A percentile compares a stretch with the other conserved stretches of the same genome.
These are phyloP conservation scores for Polypterus senegalus DNA, from an alignment of 2,113 vertebrate species.

Conservation along the genomic window DNA sequence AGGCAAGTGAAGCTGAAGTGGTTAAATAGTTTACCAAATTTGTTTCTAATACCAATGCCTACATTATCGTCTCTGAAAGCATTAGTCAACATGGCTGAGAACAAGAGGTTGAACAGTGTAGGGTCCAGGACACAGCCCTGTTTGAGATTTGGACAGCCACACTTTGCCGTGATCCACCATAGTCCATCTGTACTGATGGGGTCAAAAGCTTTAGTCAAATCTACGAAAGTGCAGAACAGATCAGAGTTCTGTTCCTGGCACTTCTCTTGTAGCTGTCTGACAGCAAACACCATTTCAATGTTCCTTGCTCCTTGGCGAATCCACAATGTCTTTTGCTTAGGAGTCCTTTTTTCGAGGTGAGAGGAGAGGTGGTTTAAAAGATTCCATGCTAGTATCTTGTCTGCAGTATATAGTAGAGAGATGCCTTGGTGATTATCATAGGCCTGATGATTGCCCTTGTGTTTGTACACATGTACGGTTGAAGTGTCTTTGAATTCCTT, in stretches of 20 bases:
- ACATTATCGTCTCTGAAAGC: not conserved
- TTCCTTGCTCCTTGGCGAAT: not conserved
- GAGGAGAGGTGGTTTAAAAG: not conserved
- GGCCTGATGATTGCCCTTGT: constrained; percentile 8
- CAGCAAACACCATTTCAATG: not conserved
- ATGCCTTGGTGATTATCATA: constrained; percentile 6
- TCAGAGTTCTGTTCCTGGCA: not conserved
- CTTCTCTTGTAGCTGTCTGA: not conserved
- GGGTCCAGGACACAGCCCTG: constrained; percentile 3
- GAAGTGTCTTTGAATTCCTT: constrained; percentile 3
- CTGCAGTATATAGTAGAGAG: constrained; percentile 1
- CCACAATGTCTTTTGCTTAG: not conserved
- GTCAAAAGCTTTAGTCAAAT: not conserved
- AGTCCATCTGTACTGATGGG: constrained; percentile 4
- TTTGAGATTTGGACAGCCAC: constrained; percentile 4
- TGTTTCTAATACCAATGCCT: constrained; percentile 1
- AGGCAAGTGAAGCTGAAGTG: not conserved
- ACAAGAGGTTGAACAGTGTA: constrained; percentile 9
- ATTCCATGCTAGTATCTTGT: constrained; percentile 6
- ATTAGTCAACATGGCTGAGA: constrained; percentile 1
- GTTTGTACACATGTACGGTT: constrained; percentile 12
- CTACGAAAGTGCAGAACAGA: not conserved
- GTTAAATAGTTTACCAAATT: not conserved
- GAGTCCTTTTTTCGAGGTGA: not conserved
- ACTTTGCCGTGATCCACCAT: constrained; percentile 4